Evolutionary conservation across 2,113 vertebrate species (phyloP), one percentile per base, ranked within the genome.

Genomic region (Microtus montanus): DNA sequence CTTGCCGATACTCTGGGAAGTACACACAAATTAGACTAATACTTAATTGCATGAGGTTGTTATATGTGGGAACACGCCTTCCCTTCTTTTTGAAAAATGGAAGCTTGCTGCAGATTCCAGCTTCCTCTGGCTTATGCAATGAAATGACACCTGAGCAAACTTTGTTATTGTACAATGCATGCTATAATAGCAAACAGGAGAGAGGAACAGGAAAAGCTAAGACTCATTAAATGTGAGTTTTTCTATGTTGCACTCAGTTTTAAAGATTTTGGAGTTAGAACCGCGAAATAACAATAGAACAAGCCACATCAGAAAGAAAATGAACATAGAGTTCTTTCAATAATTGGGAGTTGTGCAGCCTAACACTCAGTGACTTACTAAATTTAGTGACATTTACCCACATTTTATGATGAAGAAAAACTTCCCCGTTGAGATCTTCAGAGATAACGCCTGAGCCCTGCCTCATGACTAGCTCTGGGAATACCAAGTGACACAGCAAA

Each of bases 381-480:
- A 95, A 7, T 87, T 97, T 38, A 75, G 15, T 89, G 86, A 87
- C 35, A 93, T 66, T 93, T n/a, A 13, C 13, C 33, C 44, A 87
- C 49, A 89, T 54, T 44, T 26, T 85, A 96, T 83, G 95, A 93
- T 3, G 52, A 75, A 95, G 97, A 38, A 47, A n/a, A 90, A 92
- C 78, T 90, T 86, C 84, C 4, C 89, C 15, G 49, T 19, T 79
- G 17, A 70, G 85, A 58, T 78, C 28, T 20, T 26, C 28, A 35
- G 82, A 74, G 20, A 85, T 78, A 26, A 88, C 83, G n/a, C 90
- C 30, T 64, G 79, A 85, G 33, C 35, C 63, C 30, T 73, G 20
- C 7, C 82, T 92, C 68, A 74, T 64, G 64, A 64, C 22, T 38
- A 26, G 14, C n/a, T 41, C 20, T 6, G 9, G 80, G 87, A 10